Evolutionary conservation across 2,113 vertebrate genomes (phyloP).

Genomic region (Hyperoodon ampullatus): DNA sequence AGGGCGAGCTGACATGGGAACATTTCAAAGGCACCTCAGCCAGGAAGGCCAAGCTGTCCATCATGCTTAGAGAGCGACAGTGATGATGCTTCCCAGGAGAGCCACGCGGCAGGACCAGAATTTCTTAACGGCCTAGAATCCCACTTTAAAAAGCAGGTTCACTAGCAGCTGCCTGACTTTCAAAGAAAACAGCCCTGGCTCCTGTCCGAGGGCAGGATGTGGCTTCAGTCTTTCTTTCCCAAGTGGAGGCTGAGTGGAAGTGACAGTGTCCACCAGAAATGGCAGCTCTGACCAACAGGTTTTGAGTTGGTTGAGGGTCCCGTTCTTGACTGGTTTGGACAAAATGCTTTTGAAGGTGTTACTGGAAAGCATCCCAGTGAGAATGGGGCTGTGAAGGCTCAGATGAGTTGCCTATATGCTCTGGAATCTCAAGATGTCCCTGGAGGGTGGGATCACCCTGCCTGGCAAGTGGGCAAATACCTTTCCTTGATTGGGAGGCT

Average conservation of each 20-base stretch:
- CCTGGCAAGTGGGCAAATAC: not conserved
- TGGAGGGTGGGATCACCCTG: too few relatives aligned
- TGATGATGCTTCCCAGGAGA: not conserved
- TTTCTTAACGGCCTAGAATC: not conserved
- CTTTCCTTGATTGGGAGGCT: not conserved
- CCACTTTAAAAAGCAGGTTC: not conserved
- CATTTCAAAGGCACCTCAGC: not conserved
- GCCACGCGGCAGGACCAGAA: accelerated
- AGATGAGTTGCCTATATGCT: not conserved
- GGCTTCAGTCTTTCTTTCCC: not conserved
- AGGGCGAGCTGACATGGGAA: not conserved
- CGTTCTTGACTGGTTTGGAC: not conserved
- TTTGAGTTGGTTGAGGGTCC: not conserved
- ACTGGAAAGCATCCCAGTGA: not conserved
- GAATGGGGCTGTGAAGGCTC: not conserved
- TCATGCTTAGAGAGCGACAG: not conserved
- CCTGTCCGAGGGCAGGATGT: accelerated
- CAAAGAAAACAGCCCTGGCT: not conserved
- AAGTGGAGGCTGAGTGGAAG: not conserved
- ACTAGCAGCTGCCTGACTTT: not conserved
- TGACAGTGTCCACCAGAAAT: not conserved
- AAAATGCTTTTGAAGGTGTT: not conserved
- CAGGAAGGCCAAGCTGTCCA: not conserved
- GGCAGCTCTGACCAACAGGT: not conserved
- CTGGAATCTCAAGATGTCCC: not conserved